Evolutionary conservation across 2,888 invertebrate genomes (phyloP).

Genomic region (Catonia carolina): DNA sequence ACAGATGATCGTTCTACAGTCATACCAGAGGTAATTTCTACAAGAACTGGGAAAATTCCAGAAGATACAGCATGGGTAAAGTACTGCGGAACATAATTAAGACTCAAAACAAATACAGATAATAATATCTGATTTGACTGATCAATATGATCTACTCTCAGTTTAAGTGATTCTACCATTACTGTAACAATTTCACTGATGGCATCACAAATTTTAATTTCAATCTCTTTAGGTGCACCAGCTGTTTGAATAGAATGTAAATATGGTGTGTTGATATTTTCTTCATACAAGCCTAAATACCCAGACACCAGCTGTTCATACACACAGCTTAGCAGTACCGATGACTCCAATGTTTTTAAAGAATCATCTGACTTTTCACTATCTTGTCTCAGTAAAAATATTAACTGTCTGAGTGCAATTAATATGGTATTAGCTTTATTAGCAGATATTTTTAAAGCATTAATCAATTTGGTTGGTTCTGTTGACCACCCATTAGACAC

Average conservation of each 20-base stretch:
- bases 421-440: no score
- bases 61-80: slow-evolving; percentile 51
- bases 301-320: slow-evolving; percentile 44
- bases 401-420: no score
- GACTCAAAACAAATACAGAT: slow-evolving; percentile 51
- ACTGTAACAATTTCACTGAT: slow-evolving; percentile 40
- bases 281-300: slow-evolving; percentile 43
- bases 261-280: slow-evolving; percentile 47
- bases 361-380: no score
- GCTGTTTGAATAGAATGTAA: slow-evolving; percentile 47
- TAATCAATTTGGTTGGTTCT: no score
- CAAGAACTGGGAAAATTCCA: slow-evolving; percentile 47
- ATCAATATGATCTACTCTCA: background rate
- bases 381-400: no score
- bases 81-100: slow-evolving; percentile 50
- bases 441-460: no score
- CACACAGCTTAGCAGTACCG: no score
- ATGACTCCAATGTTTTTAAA: no score
- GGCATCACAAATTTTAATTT: no score
- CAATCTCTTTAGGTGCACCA: slow-evolving; percentile 48
- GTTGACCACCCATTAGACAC: no score
- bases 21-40: slow-evolving; percentile 39
- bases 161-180: slow-evolving; percentile 45
- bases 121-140: slow-evolving; percentile 32
- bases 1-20: slow-evolving; percentile 31